A percentile compares a stretch with the other conserved stretches of the same genome.
Evolutionary conservation across 2,888 invertebrate species (phyloP).

Genomic region (Protophormia terraenovae): DNA sequence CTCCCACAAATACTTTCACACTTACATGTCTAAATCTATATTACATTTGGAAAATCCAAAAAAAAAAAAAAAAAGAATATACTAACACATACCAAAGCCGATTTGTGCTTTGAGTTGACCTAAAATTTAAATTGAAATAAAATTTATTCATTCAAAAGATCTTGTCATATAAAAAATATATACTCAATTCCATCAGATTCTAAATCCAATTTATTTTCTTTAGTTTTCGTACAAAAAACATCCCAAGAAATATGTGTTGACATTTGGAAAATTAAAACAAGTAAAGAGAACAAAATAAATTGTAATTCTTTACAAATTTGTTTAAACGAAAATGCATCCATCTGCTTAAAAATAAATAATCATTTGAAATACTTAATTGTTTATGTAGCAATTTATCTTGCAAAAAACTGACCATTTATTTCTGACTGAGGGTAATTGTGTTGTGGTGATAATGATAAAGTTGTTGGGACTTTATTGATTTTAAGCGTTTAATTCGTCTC

Average conservation of each 20-base stretch:
- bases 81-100: not conserved
- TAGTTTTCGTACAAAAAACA: not conserved
- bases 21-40: too few relatives aligned
- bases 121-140: not conserved
- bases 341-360: not conserved
- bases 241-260: not conserved
- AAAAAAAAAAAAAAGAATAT: too few relatives aligned
- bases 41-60: not conserved
- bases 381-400: not conserved
- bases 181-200: not conserved
- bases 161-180: not conserved
- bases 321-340: not conserved
- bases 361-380: not conserved
- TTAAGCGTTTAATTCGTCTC: constrained; percentile 16
- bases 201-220: not conserved
- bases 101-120: not conserved
- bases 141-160: not conserved
- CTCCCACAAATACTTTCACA: too few relatives aligned
- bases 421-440: not conserved
- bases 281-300: not conserved
- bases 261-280: not conserved
- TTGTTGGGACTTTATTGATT: not conserved
- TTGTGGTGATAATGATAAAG: not conserved
- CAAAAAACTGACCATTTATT: not conserved
- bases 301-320: not conserved